A percentile compares a stretch with the other conserved stretches of the same genome.
Conservation (phyloP, 2,797 vertebrate genomes). For the Molossus molossus region DNA sequence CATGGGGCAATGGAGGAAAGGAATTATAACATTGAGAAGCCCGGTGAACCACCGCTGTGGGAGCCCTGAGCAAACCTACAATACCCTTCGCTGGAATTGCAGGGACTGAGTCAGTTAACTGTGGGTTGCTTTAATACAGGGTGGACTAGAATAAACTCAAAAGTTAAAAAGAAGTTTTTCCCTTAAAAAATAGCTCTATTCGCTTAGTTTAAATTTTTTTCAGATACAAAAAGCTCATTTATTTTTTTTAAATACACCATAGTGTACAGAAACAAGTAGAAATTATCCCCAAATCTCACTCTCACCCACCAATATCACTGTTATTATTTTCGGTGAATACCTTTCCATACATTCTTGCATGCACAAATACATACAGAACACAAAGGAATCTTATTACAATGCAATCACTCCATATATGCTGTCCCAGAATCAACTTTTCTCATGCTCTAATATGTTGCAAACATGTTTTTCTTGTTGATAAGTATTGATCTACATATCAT, state of each 20-base stretch:
- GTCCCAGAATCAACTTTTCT: conserved; percentile 13
- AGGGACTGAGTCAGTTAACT: not conserved
- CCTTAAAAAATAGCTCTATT: not conserved
- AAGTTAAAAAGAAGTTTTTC: not conserved
- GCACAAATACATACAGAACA: not conserved
- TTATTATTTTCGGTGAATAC: conserved; percentile 16
- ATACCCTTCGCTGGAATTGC: not conserved
- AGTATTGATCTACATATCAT: not conserved
- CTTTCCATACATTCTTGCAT: not conserved
- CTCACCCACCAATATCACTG: not conserved
- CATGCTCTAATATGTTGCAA: not conserved
- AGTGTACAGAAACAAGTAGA: conserved; percentile 21
- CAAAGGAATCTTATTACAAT: not conserved
- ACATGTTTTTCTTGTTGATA: not conserved
- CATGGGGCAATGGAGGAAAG: not conserved
- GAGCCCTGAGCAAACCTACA: not conserved
- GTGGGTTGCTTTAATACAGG: not conserved
- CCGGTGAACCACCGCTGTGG: not conserved
- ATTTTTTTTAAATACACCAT: not conserved
- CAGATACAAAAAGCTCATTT: not conserved
- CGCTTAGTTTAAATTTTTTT: not conserved
- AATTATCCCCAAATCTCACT: not conserved
- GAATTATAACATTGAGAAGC: not conserved
- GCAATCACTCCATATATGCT: not conserved
- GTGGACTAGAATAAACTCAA: not conserved